phyloP scores from a whole-genome alignment of 35 echinoderm and acorn worm genomes.

The Heliocidaris erythrogramma region DNA sequence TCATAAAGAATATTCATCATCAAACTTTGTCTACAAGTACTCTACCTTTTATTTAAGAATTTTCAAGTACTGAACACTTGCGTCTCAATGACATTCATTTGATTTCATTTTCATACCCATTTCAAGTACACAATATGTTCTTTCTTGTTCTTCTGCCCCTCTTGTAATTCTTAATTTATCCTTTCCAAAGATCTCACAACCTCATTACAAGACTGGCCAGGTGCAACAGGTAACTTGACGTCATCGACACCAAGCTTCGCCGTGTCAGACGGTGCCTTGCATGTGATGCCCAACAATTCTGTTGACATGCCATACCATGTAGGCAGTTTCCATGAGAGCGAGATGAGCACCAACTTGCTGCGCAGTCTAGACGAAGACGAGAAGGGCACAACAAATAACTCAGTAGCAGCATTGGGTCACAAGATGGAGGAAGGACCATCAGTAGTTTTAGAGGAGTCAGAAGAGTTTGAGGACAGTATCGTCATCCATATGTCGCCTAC shows the following conservation, averaged over 20 bases:
- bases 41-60: too few species aligned
- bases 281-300: not conserved
- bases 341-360: slow-evolving; percentile 70
- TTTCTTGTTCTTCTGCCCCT: not conserved
- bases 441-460: slow-evolving; percentile 50
- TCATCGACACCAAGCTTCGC: not conserved
- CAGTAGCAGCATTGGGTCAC: not conserved
- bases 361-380: slow-evolving; percentile 67
- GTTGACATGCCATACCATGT: not conserved
- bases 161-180: not conserved
- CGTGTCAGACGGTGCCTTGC: not conserved
- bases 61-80: too few species aligned
- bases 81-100: too few species aligned
- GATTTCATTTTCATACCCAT: too few species aligned
- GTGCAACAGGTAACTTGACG: not conserved
- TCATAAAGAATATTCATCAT: too few species aligned
- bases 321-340: slow-evolving; percentile 66
- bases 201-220: slow-evolving; percentile 7
- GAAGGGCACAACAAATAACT: not conserved
- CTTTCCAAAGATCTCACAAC: slow-evolving; percentile 5
- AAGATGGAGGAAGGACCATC: slow-evolving; percentile 3
- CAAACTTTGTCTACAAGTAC: too few species aligned
- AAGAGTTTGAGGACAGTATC: slow-evolving; percentile 65
- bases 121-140: too few species aligned
- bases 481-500: slow-evolving; percentile 62